These are phyloP conservation scores for Xanthia togata DNA, from an alignment of 2,888 invertebrate genomes.

Conservation along the genomic window DNA sequence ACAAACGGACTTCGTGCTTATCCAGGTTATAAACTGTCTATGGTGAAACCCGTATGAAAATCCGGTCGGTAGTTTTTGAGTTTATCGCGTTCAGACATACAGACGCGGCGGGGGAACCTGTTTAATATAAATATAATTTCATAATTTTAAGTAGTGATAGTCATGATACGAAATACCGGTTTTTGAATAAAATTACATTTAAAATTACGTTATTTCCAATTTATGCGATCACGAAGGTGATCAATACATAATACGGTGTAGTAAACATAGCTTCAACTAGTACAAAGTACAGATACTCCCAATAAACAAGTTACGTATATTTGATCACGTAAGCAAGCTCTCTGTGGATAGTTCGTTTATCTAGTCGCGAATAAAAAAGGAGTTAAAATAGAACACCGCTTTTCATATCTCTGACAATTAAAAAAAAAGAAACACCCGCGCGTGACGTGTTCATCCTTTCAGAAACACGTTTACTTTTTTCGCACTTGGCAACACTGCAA, in stretches of 20 bases:
- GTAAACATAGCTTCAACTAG: slow-evolving; percentile 21
- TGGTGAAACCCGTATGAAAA: too few relatives aligned
- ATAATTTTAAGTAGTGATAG: too few relatives aligned
- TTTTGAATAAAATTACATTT: not conserved
- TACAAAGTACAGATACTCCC: slow-evolving; percentile 18
- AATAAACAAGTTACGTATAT: slow-evolving; percentile 35
- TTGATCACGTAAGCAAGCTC: slow-evolving; percentile 36
- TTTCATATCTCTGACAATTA: slow-evolving; percentile 24
- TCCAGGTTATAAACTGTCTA: too few relatives aligned
- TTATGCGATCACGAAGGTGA: slow-evolving; percentile 7
- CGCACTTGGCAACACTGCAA: slow-evolving; percentile 50
- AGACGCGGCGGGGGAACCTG: too few relatives aligned
- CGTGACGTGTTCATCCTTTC: slow-evolving; percentile 41
- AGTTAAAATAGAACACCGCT: slow-evolving; percentile 30
- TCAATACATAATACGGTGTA: slow-evolving; percentile 11
- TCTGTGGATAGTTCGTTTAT: slow-evolving; percentile 7
- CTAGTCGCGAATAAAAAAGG: slow-evolving; percentile 21
- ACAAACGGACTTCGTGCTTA: too few relatives aligned
- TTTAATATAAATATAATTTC: too few relatives aligned
- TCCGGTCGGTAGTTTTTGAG: too few relatives aligned
- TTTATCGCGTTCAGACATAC: too few relatives aligned
- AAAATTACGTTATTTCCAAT: slow-evolving; percentile 5
- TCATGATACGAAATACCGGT: not conserved
- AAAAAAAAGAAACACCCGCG: slow-evolving; percentile 30
- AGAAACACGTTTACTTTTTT: slow-evolving; percentile 42